Percentiles rank a stretch among this genome's conserved stretches.
Evolutionary conservation across 35 echinoderm and acorn worm genomes (phyloP).

Genomic region (Lytechinus pictus): DNA sequence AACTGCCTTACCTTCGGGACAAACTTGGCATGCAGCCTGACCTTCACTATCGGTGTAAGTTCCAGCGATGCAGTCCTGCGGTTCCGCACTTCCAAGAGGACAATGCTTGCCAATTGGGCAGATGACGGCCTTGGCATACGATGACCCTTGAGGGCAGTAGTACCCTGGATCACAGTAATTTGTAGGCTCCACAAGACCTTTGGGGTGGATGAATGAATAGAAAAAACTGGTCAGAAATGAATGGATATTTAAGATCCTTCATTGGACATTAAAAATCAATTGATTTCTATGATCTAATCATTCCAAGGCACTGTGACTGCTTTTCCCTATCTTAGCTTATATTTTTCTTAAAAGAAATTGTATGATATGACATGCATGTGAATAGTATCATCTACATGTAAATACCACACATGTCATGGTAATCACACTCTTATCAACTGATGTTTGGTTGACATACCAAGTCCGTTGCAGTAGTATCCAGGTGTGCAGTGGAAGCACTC

Average conservation of each 20-base stretch:
- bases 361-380: no score
- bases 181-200: constrained; percentile 76
- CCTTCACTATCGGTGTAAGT: constrained; percentile 91
- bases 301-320: no score
- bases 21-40: constrained; percentile 75
- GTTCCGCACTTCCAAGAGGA: constrained; percentile 83
- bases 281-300: no score
- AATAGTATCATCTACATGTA: background rate
- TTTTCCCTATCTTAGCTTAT: no score
- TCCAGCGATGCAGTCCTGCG: constrained; percentile 80
- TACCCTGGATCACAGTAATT: constrained; percentile 78
- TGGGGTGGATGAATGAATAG: background rate
- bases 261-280: background rate
- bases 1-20: constrained; percentile 77
- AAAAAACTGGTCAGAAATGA: no score
- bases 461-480: constrained; percentile 89
- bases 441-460: constrained; percentile 40
- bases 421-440: background rate
- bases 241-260: background rate
- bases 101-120: constrained; percentile 95
- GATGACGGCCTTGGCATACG: constrained; percentile 70
- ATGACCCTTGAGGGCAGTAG: constrained; percentile 82
- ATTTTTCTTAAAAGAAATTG: no score
- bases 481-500: constrained; percentile 84
- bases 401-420: background rate